Conservation (phyloP, 2,113 vertebrate genomes). For the Noturus placidus region DNA sequence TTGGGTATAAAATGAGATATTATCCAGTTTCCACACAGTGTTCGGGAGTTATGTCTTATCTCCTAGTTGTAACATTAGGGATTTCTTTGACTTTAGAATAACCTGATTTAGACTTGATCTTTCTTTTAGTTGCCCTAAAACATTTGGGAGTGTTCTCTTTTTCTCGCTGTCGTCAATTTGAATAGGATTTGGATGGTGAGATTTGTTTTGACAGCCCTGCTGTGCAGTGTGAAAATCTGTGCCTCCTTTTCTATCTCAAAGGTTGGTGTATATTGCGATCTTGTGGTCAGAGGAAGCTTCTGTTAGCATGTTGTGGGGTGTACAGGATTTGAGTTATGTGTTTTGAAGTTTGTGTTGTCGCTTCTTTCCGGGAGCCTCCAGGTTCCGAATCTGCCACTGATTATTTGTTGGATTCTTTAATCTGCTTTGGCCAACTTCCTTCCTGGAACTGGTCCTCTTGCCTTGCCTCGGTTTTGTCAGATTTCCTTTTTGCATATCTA, state of each 20-base stretch:
- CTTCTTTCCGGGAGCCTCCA: not conserved
- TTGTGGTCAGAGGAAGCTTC: not conserved
- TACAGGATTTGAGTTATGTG: not conserved
- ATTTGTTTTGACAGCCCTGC: not conserved
- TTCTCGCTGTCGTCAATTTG: not conserved
- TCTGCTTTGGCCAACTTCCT: conserved; percentile 6
- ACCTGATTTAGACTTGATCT: not conserved
- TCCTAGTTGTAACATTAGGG: not conserved
- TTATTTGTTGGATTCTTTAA: conserved; percentile 4
- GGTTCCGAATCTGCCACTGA: not conserved
- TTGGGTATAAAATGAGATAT: not conserved
- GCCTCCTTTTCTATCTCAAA: not conserved
- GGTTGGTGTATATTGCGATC: not conserved
- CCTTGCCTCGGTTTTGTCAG: not conserved
- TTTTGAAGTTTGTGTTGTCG: not conserved
- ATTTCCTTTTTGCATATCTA: not conserved
- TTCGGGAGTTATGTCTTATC: not conserved
- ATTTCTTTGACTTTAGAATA: not conserved
- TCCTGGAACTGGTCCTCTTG: not conserved
- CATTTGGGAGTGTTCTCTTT: not conserved
- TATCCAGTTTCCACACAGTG: not conserved
- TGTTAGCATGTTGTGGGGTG: not conserved
- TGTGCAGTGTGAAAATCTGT: not conserved
- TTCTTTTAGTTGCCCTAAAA: not conserved
- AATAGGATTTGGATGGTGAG: not conserved